phyloP scores from a whole-genome alignment of 2,797 vertebrate genomes.

The Taeniopygia guttata region DNA sequence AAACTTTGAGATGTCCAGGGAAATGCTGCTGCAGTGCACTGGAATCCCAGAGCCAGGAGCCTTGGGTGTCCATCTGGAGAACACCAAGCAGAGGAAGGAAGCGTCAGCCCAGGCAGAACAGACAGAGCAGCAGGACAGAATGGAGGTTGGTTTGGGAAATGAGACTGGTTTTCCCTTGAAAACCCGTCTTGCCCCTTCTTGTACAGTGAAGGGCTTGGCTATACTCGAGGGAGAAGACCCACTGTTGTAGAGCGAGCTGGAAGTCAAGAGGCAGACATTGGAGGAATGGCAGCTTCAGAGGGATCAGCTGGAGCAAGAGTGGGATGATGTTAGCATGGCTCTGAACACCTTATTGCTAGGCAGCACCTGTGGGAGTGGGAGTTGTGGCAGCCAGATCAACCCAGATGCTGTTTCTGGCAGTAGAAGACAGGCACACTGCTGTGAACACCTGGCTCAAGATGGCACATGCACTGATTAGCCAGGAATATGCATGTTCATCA shows the following conservation, averaged over 20 bases:
- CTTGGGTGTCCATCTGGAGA: slow-evolving; percentile 57
- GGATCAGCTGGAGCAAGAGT: background rate
- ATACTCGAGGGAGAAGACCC: background rate
- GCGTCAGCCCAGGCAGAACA: background rate
- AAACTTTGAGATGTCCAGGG: background rate
- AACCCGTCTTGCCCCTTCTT: background rate
- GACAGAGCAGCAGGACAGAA: slow-evolving; percentile 52
- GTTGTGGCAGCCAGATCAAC: background rate
- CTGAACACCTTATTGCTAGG: background rate
- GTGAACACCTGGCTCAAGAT: too few species aligned
- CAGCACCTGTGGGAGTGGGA: background rate
- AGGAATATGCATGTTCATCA: too few species aligned
- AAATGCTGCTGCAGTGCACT: slow-evolving; percentile 74
- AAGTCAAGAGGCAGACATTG: background rate
- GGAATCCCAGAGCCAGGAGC: slow-evolving; percentile 73
- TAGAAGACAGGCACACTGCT: too few species aligned
- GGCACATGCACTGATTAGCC: too few species aligned
- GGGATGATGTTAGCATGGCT: background rate
- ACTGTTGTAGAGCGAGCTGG: background rate
- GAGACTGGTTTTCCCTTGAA: background rate
- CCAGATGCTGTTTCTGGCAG: too few species aligned
- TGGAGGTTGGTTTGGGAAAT: background rate
- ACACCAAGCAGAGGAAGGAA: slow-evolving; percentile 64
- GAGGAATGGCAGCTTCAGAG: background rate
- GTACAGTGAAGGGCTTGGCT: background rate